A percentile compares a stretch with the other conserved stretches of the same genome.
Evolutionary conservation across 1,140 invertebrate genomes (phyloP).

Genomic region (Calephelis virginiensis): DNA sequence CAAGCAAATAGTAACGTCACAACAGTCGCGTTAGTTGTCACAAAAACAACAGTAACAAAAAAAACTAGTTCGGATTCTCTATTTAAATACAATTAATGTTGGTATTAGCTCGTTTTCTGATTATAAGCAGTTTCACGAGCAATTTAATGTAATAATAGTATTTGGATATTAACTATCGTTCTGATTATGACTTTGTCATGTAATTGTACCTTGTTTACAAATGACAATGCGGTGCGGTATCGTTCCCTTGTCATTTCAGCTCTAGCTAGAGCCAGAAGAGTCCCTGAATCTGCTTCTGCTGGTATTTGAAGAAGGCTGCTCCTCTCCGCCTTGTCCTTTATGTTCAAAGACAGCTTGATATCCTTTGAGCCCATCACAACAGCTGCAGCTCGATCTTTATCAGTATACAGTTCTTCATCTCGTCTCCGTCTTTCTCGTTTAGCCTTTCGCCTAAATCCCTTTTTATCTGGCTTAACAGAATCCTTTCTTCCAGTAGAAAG

Average conservation of each 20-base stretch:
- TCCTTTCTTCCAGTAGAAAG: conserved; percentile 50
- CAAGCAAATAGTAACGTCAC: too few relatives aligned
- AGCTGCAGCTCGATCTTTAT: conserved; percentile 93
- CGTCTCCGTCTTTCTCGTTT: conserved; percentile 79
- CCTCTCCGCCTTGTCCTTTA: conserved; percentile 88
- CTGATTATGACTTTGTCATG: not conserved
- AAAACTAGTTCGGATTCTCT: too few relatives aligned
- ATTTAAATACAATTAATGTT: too few relatives aligned
- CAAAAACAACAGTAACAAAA: too few relatives aligned
- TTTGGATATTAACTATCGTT: not conserved
- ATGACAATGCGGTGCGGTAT: conserved; percentile 83
- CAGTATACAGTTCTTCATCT: conserved; percentile 91
- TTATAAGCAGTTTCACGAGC: too few relatives aligned
- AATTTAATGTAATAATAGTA: too few relatives aligned
- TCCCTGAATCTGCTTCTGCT: conserved; percentile 87
- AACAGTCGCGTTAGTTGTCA: too few relatives aligned
- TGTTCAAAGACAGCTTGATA: conserved; percentile 90
- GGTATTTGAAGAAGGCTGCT: conserved; percentile 86
- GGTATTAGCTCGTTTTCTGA: too few relatives aligned
- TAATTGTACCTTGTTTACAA: conserved; percentile 86
- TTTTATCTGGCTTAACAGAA: conserved; percentile 61
- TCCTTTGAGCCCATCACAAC: conserved; percentile 90
- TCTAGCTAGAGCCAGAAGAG: conserved; percentile 85
- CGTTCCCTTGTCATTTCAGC: conserved; percentile 86
- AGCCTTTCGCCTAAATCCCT: conserved; percentile 61